phyloP scores from a whole-genome alignment of 2,888 invertebrate genomes.

The Ptycholaimellus sp. region DNA sequence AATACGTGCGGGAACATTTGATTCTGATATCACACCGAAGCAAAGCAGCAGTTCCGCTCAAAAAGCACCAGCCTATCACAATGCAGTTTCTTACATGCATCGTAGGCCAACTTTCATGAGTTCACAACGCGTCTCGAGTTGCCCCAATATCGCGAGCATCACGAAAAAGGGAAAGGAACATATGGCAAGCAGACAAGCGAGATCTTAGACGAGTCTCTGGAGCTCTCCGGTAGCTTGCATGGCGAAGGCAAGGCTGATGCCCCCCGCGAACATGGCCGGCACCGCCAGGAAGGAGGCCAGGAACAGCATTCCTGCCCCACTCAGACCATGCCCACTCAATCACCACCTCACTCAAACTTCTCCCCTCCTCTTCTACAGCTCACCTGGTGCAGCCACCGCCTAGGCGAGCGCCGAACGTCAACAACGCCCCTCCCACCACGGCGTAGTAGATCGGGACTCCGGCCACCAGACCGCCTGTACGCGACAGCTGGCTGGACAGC shows the following conservation, averaged over 20 bases:
- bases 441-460: background rate
- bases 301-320: background rate
- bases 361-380: too few relatives aligned
- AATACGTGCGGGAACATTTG: too few relatives aligned
- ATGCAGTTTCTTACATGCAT: too few relatives aligned
- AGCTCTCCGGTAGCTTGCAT: background rate
- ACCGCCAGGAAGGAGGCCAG: background rate
- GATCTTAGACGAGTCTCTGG: too few relatives aligned
- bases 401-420: background rate
- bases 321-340: background rate
- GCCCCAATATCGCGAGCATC: too few relatives aligned
- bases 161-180: too few relatives aligned
- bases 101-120: too few relatives aligned
- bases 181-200: too few relatives aligned
- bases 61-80: too few relatives aligned
- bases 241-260: background rate
- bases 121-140: too few relatives aligned
- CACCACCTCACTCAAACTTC: background rate
- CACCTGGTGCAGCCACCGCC: background rate
- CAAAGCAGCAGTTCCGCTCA: too few relatives aligned
- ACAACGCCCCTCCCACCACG: background rate
- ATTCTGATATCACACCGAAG: too few relatives aligned
- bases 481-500: background rate
- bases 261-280: conserved; percentile 1
- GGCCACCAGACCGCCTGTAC: background rate